A percentile compares a stretch with the other conserved stretches of the same genome.
Conservation (phyloP, 2,113 vertebrate species). For the Halichoerus grypus region DNA sequence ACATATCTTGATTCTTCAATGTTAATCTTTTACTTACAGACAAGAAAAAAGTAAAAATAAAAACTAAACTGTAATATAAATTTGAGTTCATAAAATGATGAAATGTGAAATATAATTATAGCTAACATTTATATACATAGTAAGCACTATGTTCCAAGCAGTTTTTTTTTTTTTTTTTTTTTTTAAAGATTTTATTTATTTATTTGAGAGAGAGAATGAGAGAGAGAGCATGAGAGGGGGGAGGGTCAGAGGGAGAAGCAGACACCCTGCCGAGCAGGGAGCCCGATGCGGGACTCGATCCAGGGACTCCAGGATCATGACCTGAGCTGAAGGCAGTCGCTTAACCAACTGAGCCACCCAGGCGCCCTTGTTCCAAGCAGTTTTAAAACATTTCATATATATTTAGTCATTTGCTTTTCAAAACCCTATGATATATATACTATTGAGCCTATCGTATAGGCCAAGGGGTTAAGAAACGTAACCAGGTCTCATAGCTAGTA, state of each 20-base stretch:
- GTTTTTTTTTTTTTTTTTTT: too few relatives aligned
- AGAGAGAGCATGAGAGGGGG: too few relatives aligned
- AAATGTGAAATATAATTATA: slow-evolving; percentile 16
- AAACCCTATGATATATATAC: neutral
- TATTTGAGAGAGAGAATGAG: too few relatives aligned
- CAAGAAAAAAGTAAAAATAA: neutral
- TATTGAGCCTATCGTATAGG: neutral
- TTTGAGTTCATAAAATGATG: neutral
- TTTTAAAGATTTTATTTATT: too few relatives aligned
- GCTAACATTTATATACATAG: slow-evolving; percentile 1
- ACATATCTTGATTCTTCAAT: neutral
- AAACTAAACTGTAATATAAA: neutral
- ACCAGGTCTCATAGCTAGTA: neutral
- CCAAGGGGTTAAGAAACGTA: neutral
- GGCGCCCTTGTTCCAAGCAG: neutral
- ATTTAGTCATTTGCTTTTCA: neutral
- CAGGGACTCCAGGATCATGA: too few relatives aligned
- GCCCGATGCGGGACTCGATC: too few relatives aligned
- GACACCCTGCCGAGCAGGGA: too few relatives aligned
- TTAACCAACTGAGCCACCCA: too few relatives aligned
- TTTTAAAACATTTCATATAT: neutral
- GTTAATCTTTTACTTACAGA: neutral
- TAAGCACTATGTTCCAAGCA: neutral
- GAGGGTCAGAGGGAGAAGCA: too few relatives aligned
- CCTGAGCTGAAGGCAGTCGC: too few relatives aligned